Percentiles rank a stretch among this genome's conserved stretches.
phyloP scores from a whole-genome alignment of 2,888 invertebrate species.

The Cotesia congregata region DNA sequence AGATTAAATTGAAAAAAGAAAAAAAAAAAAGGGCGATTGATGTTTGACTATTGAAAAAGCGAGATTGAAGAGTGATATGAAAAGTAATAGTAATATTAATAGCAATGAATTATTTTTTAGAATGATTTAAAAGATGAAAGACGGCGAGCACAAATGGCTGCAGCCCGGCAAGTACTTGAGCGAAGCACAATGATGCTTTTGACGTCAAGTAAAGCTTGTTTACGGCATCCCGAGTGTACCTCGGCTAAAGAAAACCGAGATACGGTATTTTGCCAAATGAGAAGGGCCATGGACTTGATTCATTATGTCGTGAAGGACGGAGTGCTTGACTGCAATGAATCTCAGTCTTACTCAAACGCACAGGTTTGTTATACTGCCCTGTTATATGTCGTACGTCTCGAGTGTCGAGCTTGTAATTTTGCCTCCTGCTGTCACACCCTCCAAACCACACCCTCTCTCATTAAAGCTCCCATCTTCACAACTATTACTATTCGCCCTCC shows the following conservation, averaged over 20 bases:
- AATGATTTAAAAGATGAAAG: conserved; percentile 94
- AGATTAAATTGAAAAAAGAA: not conserved
- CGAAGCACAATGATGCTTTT: conserved; percentile 96
- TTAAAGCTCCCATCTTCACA: not conserved
- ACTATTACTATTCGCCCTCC: not conserved
- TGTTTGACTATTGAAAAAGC: not conserved
- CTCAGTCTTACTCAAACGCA: conserved; percentile 68
- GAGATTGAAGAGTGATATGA: not conserved
- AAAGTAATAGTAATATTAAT: not conserved
- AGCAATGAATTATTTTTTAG: conserved; percentile 62
- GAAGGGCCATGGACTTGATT: conserved; percentile 96
- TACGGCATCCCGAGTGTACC: conserved; percentile 94
- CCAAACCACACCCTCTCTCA: not conserved
- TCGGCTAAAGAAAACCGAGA: conserved; percentile 95
- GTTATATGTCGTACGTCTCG: conserved; percentile 6
- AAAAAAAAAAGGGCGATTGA: not conserved
- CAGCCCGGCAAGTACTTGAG: conserved; percentile 94
- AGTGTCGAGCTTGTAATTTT: conserved; percentile 2
- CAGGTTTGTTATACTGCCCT: conserved; percentile 59
- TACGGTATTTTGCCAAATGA: conserved; percentile 98
- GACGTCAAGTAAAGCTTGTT: conserved; percentile 96
- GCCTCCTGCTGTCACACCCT: conserved; percentile 5
- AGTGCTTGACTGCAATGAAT: conserved; percentile 77
- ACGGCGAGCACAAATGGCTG: conserved; percentile 95
- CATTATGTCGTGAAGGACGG: conserved; percentile 98